A percentile compares a stretch with the other conserved stretches of the same genome.
Evolutionary conservation across 2,888 invertebrate genomes (phyloP).

Genomic region (Drosophila lacicola): DNA sequence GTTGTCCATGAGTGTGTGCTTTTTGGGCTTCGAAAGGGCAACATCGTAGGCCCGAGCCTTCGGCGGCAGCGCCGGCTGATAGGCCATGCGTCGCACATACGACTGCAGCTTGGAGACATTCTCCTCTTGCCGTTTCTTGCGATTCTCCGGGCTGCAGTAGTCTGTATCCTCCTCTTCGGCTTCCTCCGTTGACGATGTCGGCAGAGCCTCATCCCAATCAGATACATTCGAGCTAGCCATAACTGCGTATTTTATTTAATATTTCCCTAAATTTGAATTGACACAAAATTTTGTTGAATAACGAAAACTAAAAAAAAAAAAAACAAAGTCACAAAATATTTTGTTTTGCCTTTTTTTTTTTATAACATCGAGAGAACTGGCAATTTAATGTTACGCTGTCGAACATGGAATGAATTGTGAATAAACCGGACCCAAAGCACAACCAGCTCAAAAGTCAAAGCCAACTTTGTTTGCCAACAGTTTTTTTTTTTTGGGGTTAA

Average conservation of each 20-base stretch:
- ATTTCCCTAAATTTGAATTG: neutral
- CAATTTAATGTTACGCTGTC: slow-evolving; percentile 44
- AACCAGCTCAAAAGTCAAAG: slow-evolving; percentile 12
- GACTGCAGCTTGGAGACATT: slow-evolving; percentile 66
- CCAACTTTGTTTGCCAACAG: slow-evolving; percentile 13
- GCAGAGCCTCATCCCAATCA: slow-evolving; percentile 76
- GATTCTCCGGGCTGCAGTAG: slow-evolving; percentile 55
- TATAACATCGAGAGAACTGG: slow-evolving; percentile 25
- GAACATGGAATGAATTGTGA: slow-evolving; percentile 32
- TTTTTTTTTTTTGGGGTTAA: no score
- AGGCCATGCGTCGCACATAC: slow-evolving; percentile 79
- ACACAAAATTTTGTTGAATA: slow-evolving; percentile 14
- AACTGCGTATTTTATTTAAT: neutral
- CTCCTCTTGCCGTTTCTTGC: slow-evolving; percentile 55
- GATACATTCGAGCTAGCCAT: slow-evolving; percentile 69
- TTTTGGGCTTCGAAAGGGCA: slow-evolving; percentile 67
- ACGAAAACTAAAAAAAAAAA: neutral
- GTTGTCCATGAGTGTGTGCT: slow-evolving; percentile 48
- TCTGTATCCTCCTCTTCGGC: slow-evolving; percentile 63
- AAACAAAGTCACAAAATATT: slow-evolving; percentile 5
- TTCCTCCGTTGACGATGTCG: slow-evolving; percentile 51
- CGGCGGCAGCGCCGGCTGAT: slow-evolving; percentile 72
- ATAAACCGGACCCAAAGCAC: neutral
- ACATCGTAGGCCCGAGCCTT: slow-evolving; percentile 63
- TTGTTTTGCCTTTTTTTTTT: slow-evolving; percentile 9